Evolutionary conservation across 2,888 invertebrate genomes (phyloP).

Genomic region (Cryptosula pallasiana): DNA sequence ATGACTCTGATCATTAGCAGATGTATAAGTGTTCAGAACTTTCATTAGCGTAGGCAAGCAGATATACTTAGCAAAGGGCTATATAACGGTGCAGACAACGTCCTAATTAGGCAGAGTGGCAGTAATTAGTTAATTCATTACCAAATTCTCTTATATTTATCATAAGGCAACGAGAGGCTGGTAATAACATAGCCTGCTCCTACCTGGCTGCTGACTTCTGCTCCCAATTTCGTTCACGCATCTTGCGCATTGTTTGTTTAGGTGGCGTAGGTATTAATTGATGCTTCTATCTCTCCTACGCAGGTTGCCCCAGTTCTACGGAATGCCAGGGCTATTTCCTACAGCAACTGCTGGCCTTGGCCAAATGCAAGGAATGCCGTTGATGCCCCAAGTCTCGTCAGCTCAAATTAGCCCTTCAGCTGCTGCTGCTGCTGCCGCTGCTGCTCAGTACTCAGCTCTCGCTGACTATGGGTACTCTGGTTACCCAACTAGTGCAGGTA

Average conservation of each 20-base stretch:
- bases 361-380: conserved; percentile 5
- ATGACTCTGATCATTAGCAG: background rate
- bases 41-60: background rate
- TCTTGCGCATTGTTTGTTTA: too few relatives aligned
- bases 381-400: background rate
- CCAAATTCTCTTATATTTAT: background rate
- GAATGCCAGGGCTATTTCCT: conserved; percentile 9
- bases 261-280: too few relatives aligned
- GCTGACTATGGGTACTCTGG: background rate
- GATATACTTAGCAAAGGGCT: background rate
- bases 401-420: conserved; percentile 12
- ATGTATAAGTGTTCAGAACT: background rate
- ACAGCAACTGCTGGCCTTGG: background rate
- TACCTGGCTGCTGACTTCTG: background rate
- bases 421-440: conserved; percentile 1
- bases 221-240: background rate
- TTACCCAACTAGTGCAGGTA: background rate
- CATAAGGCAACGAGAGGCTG: background rate
- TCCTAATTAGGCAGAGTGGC: conserved; percentile 8
- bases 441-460: background rate
- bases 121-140: conserved; percentile 20
- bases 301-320: background rate
- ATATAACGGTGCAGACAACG: background rate
- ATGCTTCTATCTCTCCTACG: background rate
- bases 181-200: background rate